Percentiles rank a stretch among this genome's conserved stretches.
These are phyloP conservation scores for Mesaphorura yosii DNA, from an alignment of 1,140 invertebrate genomes.

Conservation along the genomic window DNA sequence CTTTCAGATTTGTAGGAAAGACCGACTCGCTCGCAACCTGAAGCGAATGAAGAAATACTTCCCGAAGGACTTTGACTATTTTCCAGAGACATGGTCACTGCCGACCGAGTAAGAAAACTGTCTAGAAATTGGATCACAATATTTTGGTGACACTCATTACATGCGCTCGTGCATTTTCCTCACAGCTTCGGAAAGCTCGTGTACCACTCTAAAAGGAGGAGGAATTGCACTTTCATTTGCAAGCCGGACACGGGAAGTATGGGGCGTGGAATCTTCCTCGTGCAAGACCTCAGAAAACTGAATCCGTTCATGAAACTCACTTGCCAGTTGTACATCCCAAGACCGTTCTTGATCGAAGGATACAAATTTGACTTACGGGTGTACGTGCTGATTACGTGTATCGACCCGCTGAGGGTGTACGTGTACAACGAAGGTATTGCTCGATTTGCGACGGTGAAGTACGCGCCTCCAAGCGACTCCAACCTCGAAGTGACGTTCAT, in stretches of 20 bases:
- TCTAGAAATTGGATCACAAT: neutral
- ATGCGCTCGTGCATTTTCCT: neutral
- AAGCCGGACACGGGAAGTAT: constrained; percentile 80
- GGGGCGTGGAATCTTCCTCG: constrained; percentile 72
- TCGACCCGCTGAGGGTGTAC: constrained; percentile 84
- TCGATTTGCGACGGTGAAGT: constrained; percentile 74
- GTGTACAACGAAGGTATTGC: constrained; percentile 92
- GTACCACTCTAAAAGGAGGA: constrained; percentile 44
- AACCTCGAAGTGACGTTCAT: constrained; percentile 81
- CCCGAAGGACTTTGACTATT: constrained; percentile 79
- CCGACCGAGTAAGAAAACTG: constrained; percentile 72
- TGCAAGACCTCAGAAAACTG: constrained; percentile 63
- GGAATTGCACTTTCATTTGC: constrained; percentile 68
- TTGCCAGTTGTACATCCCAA: constrained; percentile 62
- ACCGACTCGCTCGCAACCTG: constrained; percentile 68
- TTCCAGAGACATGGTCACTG: constrained; percentile 85
- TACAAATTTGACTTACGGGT: constrained; percentile 95
- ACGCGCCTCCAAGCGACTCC: constrained; percentile 60
- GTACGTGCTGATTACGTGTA: constrained; percentile 85
- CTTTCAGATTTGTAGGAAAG: constrained; percentile 78
- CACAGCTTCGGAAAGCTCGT: constrained; percentile 14
- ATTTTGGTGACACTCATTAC: neutral
- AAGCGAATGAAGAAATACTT: constrained; percentile 74
- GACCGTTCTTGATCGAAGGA: constrained; percentile 79
- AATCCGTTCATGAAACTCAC: constrained; percentile 66